Conservation (phyloP, 2,888 invertebrate genomes). For the Trisateles emortualis region DNA sequence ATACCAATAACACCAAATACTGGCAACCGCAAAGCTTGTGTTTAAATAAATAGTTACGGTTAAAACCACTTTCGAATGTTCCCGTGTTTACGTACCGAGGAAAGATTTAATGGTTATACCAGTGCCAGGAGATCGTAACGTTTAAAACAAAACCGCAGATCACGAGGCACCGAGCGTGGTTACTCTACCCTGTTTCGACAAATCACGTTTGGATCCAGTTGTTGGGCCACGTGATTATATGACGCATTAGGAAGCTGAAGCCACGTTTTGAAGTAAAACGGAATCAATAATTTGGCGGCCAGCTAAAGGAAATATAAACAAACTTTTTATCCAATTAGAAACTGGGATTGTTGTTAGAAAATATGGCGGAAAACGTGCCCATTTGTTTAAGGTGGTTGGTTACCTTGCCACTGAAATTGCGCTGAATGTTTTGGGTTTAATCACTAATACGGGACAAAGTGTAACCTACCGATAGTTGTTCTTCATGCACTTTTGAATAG, state of each 20-base stretch:
- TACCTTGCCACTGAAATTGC: too few relatives aligned
- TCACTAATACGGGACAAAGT: too few relatives aligned
- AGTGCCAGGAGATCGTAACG: constrained; percentile 36
- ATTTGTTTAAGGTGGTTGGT: too few relatives aligned
- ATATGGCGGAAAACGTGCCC: too few relatives aligned
- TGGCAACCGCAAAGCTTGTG: constrained; percentile 7
- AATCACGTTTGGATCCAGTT: constrained; percentile 57
- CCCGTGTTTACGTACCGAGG: constrained; percentile 34
- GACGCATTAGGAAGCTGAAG: constrained; percentile 55
- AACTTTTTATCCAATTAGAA: neutral
- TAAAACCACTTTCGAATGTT: constrained; percentile 28
- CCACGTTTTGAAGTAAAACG: constrained; percentile 16
- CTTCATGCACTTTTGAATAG: too few relatives aligned
- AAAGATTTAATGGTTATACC: constrained; percentile 36
- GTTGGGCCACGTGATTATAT: constrained; percentile 53
- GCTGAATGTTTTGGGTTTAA: too few relatives aligned
- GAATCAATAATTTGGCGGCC: constrained; percentile 14
- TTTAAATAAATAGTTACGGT: constrained; percentile 15
- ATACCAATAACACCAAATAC: neutral
- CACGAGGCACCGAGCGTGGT: constrained; percentile 61
- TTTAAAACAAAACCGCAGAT: constrained; percentile 52
- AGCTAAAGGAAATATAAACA: constrained; percentile 3
- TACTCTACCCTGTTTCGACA: constrained; percentile 57
- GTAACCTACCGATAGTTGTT: too few relatives aligned
- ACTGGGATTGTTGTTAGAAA: neutral